Evolutionary conservation across 2,113 vertebrate genomes (phyloP), one percentile per base, ranked within the genome.

Genomic region (Poeciliopsis retropinna): DNA sequence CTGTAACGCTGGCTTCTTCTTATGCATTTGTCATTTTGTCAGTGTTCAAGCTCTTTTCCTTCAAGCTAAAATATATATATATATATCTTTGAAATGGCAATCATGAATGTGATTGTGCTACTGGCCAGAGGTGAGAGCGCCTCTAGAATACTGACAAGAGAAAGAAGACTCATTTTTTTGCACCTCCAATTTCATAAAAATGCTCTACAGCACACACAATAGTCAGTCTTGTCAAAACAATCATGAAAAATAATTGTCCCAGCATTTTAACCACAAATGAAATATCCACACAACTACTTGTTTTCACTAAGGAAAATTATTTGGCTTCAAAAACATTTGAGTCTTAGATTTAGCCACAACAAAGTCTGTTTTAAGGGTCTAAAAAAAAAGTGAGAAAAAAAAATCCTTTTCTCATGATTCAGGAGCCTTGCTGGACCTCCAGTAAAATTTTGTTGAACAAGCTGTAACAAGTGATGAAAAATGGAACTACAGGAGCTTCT

Each of bases 41-140:
- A 57, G 51, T n/a, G 9, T 57, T n/a, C 51, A 57, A n/a, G 2
- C 25, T 57, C 19, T 6, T 41, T 13, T 28, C n/a, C n/a, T 22
- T 41, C 37, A 7, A 28, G 27, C 37, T 8, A 15, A 8, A 17
- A 29, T 29, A 47, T 0, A 44, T 1, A 15, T 2, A 14, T 10
- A 66, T 28, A 67, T 19, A 8, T 29, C 34, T 66, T 19, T 67
- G 27, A 67, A 67, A 67, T 67, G 14, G 41, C 25, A 66, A 66
- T 27, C 25, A 66, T 44, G 27, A 15, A 67, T 67, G 39, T 29
- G n/a, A 67, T 8, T 67, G 65, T 8, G 25, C 15, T 28, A 9
- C 14, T 17, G 12, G 11, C n/a, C 37, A 19, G 39, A 10, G 62
- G 29, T 10, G 29, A 32, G 62, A 31, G 8, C 2, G 25, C 64